Evolutionary conservation across 2,888 invertebrate genomes (phyloP).

Genomic region (Callinectes sapidus): DNA sequence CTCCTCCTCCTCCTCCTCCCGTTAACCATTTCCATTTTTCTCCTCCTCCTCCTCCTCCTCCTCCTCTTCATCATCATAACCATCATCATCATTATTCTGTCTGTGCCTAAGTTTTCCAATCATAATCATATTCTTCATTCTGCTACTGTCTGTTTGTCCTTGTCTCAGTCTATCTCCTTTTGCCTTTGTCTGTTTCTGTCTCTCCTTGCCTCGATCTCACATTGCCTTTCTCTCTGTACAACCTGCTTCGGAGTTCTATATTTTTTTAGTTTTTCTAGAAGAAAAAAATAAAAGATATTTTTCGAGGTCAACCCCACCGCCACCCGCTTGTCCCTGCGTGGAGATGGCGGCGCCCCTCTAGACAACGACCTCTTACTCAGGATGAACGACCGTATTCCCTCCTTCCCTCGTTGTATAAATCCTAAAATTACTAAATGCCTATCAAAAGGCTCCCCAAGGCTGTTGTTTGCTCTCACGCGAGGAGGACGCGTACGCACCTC

Average conservation of each 20-base stretch:
- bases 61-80: too few relatives aligned
- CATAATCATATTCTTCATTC: background rate
- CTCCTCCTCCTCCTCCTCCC: too few relatives aligned
- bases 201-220: background rate
- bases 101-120: background rate
- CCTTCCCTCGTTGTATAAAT: conserved; percentile 16
- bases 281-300: background rate
- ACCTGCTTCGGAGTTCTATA: background rate
- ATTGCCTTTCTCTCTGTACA: background rate
- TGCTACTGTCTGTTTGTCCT: background rate
- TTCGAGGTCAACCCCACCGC: background rate
- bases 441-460: background rate
- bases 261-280: background rate
- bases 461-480: background rate
- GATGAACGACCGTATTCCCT: background rate
- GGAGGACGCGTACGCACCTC: background rate
- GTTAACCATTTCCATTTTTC: too few relatives aligned
- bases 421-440: conserved; percentile 24
- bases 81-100: background rate
- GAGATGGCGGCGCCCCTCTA: background rate
- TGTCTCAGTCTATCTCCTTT: background rate
- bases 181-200: background rate
- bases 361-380: background rate
- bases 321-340: background rate
- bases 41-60: too few relatives aligned